Evolutionary conservation across 2,888 invertebrate genomes (phyloP).

Genomic region (Drosophila colorata): DNA sequence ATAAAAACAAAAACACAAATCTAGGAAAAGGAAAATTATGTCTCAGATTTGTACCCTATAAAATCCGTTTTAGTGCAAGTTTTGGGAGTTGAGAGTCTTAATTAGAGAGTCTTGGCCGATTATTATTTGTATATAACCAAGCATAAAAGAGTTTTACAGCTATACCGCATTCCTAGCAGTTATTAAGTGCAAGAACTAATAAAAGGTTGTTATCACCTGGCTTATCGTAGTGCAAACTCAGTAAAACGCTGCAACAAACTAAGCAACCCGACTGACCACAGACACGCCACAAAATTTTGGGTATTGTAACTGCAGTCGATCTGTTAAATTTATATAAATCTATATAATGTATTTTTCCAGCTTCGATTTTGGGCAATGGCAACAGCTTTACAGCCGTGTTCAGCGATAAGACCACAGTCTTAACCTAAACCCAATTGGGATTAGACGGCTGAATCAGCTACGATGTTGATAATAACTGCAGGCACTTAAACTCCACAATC

Average conservation of each 20-base stretch:
- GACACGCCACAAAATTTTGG: constrained; percentile 21
- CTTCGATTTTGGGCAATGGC: neutral
- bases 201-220: neutral
- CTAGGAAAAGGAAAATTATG: too few relatives aligned
- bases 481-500: constrained; percentile 40
- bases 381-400: neutral
- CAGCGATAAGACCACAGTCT: constrained; percentile 41
- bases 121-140: too few relatives aligned
- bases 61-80: too few relatives aligned
- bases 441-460: constrained; percentile 20
- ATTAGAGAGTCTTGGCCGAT: too few relatives aligned
- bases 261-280: constrained; percentile 39
- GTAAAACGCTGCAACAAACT: neutral
- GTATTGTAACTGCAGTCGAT: neutral
- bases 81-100: too few relatives aligned
- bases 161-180: too few relatives aligned
- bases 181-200: neutral
- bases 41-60: too few relatives aligned
- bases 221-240: constrained; percentile 13
- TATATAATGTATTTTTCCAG: neutral
- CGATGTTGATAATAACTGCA: constrained; percentile 35
- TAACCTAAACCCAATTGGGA: constrained; percentile 7
- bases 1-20: too few relatives aligned
- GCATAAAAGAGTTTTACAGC: too few relatives aligned
- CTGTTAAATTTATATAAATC: neutral